A percentile compares a stretch with the other conserved stretches of the same genome.
phyloP scores from a whole-genome alignment of 2,113 vertebrate genomes.

The Rana temporaria region DNA sequence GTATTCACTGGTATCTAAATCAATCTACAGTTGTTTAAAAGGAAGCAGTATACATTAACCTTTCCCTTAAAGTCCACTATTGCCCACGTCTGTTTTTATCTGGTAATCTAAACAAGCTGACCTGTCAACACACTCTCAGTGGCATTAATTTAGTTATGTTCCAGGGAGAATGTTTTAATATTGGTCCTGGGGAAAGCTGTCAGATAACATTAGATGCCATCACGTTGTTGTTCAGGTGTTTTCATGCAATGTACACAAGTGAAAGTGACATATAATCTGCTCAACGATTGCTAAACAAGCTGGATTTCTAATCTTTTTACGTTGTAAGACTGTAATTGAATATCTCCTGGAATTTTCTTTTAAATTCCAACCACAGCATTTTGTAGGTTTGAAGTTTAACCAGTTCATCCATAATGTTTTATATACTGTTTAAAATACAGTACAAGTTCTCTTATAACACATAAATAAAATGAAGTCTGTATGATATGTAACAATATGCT shows the following conservation, averaged over 20 bases:
- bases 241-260: conserved; percentile 33
- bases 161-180: conserved; percentile 58
- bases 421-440: no score
- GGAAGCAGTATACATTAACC: not conserved
- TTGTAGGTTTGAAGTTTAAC: conserved; percentile 9
- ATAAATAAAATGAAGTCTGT: not conserved
- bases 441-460: not conserved
- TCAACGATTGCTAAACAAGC: conserved; percentile 53
- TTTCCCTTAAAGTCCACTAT: not conserved
- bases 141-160: conserved; percentile 64
- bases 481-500: no score
- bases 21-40: not conserved
- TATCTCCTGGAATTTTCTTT: not conserved
- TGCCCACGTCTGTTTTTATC: not conserved
- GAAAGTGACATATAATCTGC: conserved; percentile 54
- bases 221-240: conserved; percentile 34
- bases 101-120: conserved; percentile 45
- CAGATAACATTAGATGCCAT: conserved; percentile 34
- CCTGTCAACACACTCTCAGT: conserved; percentile 55
- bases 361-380: conserved; percentile 3
- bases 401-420: not conserved
- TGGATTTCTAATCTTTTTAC: conserved; percentile 31
- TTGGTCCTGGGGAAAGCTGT: conserved; percentile 53
- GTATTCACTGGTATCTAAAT: not conserved
- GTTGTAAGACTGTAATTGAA: conserved; percentile 25